These are phyloP conservation scores for Aepyceros melampus DNA, from an alignment of 2,113 vertebrate species.

Conservation along the genomic window DNA sequence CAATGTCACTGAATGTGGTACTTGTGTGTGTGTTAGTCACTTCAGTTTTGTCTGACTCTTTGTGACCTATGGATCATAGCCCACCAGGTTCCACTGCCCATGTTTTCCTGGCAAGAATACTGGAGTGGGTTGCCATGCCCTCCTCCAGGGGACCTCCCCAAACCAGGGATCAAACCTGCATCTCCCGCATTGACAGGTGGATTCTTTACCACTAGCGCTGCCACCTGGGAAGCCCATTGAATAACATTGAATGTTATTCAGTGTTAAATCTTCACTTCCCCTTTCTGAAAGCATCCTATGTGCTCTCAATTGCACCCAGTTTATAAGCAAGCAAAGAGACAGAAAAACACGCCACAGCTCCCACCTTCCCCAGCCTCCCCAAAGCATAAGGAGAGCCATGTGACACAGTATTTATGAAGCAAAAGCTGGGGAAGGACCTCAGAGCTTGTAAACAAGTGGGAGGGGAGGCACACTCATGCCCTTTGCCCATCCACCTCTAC, in stretches of 20 bases:
- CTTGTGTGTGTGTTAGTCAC: background rate
- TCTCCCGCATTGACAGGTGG: background rate
- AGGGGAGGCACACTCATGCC: background rate
- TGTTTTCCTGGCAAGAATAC: background rate
- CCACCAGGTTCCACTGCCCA: background rate
- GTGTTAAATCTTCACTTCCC: background rate
- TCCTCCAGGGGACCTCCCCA: background rate
- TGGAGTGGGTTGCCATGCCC: background rate
- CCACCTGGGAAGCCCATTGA: background rate
- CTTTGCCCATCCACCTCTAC: background rate
- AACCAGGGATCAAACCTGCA: background rate
- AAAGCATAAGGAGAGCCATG: background rate
- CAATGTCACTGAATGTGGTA: background rate
- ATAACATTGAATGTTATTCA: background rate
- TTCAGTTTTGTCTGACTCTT: background rate
- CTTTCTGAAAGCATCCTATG: background rate
- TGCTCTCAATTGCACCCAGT: background rate
- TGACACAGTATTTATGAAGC: background rate
- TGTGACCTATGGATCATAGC: background rate
- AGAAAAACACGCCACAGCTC: background rate
- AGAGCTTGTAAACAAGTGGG: background rate
- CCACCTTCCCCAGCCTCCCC: background rate
- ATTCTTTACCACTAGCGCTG: background rate
- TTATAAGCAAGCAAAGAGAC: background rate
- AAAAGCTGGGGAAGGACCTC: background rate